Base-by-base conservation (phyloP, 2,888 invertebrate genomes). In the Gnatocerus cornutus region DNA sequence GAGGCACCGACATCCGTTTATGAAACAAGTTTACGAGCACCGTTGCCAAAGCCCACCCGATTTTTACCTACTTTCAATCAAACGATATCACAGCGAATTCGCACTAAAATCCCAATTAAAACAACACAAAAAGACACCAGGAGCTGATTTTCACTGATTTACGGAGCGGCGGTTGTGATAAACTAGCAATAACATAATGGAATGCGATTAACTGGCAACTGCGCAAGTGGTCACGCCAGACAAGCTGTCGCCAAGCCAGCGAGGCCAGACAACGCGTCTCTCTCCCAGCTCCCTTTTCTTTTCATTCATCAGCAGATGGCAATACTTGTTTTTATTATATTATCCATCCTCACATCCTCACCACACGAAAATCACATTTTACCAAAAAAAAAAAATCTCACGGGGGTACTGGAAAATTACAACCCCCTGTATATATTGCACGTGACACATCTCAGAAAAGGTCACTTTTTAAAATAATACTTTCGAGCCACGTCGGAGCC, bases 191-290 rank as follows among this genome's bases (percentile, higher is more conserved):
- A 61, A 69, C 68, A 30, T 68, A 73, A 71, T 76, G 83, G 84
- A 84, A 85, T 89, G 88, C 79, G 87, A 82, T 82, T 81, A 82
- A 79, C 76, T 86, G 92, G 89, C 92, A 92, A 90, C 93, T 85
- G 74, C 83, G 91, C 88, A 83, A 82, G 74, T 87, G 90, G 90
- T 91, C 91, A 91, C 89, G 91, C 93, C 93, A 94, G 94, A 94
- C 94, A 94, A 92, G 93, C 93, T 94, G 94, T 94, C 94, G 94
- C 94, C 94, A 90, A 91, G 89, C 91, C 89, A 88, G 90, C 89
- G 89, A 89, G 88, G 89, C 91, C 90, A 91, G 92, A 92, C 92
- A 91, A 88, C 88, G 89, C 91, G 92, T 91, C 92, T 90, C 89
- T 89, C 74, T 76, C 76, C 77, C 69, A 73, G 71, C 52, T 73